Evolutionary conservation across 2,797 vertebrate genomes (phyloP), one percentile per base, ranked within the genome.

Genomic region (Notolabrus celidotus): DNA sequence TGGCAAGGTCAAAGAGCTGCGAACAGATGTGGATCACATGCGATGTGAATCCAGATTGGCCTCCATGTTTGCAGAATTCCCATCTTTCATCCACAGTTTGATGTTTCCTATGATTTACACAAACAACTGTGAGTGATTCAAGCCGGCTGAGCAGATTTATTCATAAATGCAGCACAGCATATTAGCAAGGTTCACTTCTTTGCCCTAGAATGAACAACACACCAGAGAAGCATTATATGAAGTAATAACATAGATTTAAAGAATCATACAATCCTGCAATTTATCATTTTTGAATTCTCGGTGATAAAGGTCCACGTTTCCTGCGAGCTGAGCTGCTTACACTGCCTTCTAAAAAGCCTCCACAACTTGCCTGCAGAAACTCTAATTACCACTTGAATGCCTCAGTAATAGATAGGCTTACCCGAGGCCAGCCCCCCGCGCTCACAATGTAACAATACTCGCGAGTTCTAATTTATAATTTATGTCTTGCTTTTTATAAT

Each of bases 371-470:
- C 50, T 19, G 52, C 49, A 49, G 52, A 59, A 64, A 50, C 27
- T 34, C 38, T 45, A 79, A 88, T 73, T 63, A 52, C 19, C 67
- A 25, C 50, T 61, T 55, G 38, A 74, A 79, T 59, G 64, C 36
- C 33, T 77, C n/a, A 6, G 60, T 61, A 69, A 76, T 47, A 53
- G 59, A 75, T 22, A 14, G 41, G 23, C 36, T 71, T 16, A 66
- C 61, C 12, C 15, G 7, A 39, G 53, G 66, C 38, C 51, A 34
- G 38, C 38, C 23, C 42, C 3, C 58, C 9, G 45, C 7, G 27
- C 50, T 76, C 25, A 45, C 4, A 53, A 49, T 42, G 25, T 23
- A 27, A 67, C 64, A 73, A 59, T 45, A 31, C 22, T 55, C 53
- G 29, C 42, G 0, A 23, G 10, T 39, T 66, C 39, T 46, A 34